Evolutionary conservation across 1,140 invertebrate species (phyloP), one percentile per base, ranked within the genome.

Genomic region (Aethina tumida): DNA sequence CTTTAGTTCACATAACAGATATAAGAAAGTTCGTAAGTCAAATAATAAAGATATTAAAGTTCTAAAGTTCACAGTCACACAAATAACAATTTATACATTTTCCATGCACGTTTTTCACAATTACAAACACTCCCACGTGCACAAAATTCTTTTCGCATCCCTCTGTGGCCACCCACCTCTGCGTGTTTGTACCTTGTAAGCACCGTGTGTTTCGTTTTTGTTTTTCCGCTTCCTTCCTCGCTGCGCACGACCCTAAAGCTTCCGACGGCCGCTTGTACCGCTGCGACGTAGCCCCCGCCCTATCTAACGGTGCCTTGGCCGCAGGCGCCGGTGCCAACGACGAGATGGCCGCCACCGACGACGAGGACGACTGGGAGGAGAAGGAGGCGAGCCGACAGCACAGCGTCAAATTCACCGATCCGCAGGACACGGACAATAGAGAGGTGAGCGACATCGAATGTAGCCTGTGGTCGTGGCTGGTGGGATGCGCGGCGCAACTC

Each of bases 321-420:
- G 32, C 55, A 29, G 53, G 45, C 16, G 37, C 34, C 14, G 34
- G 58, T 39, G 70, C 71, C 41, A 71, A 73, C 24, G 77, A 79
- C 52, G 79, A 80, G 29, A 27, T 40, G 20, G 32, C 30, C 28
- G 49, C 37, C 15, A 35, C 42, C 12, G 46, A 60, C 38, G 71
- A 72, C 39, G 72, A 73, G 22, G 77, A 79, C 50, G 80, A 81
- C 30, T 85, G 81, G 75, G 77, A 84, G 62, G 81, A 84, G 49
- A 72, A 74, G 41, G 84, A 89, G 55, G 77, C 78, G 2, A 84
- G 84, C 2, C 68, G 86, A 35, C 85, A 80, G 5, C 81, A 87
- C 56, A 84, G 82, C 3, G 88, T 94, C 45, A 92, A 91, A 63
- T 93, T 94, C 63, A 84, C 79, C 18, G 87, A 91, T 59, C 79